Percentiles rank a stretch among this genome's conserved stretches.
phyloP scores from a whole-genome alignment of 2,797 vertebrate genomes.

The Eurystomus glaucurus region DNA sequence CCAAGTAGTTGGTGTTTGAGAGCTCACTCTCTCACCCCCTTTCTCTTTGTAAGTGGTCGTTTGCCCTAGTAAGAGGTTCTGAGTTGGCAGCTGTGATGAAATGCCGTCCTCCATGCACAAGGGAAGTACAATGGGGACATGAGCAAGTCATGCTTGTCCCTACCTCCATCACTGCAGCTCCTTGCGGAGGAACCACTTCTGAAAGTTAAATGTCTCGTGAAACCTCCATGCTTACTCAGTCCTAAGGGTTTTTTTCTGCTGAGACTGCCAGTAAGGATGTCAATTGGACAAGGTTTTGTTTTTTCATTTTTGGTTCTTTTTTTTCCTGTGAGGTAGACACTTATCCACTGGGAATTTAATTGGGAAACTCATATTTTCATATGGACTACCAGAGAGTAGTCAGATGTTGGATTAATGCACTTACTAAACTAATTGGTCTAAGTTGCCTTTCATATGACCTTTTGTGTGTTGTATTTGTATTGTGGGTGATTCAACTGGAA shows the following conservation, averaged over 20 bases:
- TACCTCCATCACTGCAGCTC: neutral
- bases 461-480: neutral
- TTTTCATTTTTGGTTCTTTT: neutral
- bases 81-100: neutral
- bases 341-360: neutral
- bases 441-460: neutral
- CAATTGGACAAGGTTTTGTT: neutral
- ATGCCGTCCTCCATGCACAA: accelerated
- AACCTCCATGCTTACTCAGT: neutral
- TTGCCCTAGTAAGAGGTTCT: neutral
- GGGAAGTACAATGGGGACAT: neutral
- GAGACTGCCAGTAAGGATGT: neutral
- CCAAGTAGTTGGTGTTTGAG: neutral
- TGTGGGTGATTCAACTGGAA: neutral
- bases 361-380: neutral
- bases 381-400: neutral
- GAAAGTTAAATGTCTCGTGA: neutral
- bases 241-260: neutral
- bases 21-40: neutral
- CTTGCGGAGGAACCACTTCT: neutral
- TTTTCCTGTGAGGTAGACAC: neutral
- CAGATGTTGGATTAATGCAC: neutral
- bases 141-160: accelerated
- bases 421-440: neutral
- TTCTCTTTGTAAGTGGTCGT: neutral